phyloP scores from a whole-genome alignment of 2,797 vertebrate species.

The Hyperoplus lanceolatus region DNA sequence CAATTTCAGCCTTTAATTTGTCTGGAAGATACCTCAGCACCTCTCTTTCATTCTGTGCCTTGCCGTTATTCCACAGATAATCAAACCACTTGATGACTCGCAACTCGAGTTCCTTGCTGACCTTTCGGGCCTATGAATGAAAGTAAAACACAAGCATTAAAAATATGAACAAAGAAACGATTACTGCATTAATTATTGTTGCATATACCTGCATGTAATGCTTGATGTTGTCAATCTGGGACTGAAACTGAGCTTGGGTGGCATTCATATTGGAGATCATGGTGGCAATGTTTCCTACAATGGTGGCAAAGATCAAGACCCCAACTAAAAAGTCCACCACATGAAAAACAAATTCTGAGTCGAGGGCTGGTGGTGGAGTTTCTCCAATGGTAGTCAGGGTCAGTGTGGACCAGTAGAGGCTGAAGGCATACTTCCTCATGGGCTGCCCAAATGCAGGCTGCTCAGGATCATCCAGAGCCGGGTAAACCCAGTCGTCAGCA shows the following conservation, averaged over 20 bases:
- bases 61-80: conserved; percentile 97
- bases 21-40: conserved; percentile 95
- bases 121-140: conserved; percentile 88
- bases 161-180: neutral
- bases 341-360: conserved; percentile 96
- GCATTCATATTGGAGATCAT: conserved; percentile 99
- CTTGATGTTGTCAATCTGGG: conserved; percentile 96
- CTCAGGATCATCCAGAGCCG: conserved; percentile 85
- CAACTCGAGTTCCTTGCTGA: conserved; percentile 94
- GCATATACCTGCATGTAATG: conserved; percentile 92
- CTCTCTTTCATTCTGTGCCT: conserved; percentile 93
- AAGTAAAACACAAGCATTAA: conserved; percentile 21
- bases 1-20: conserved; percentile 96
- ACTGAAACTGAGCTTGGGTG: conserved; percentile 94
- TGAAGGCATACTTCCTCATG: conserved; percentile 94
- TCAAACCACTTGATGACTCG: conserved; percentile 98
- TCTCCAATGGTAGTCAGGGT: conserved; percentile 98
- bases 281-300: conserved; percentile 97
- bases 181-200: neutral
- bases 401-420: conserved; percentile 98
- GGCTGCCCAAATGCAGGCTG: conserved; percentile 90
- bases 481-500: conserved; percentile 96
- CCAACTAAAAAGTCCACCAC: conserved; percentile 95
- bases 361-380: conserved; percentile 93
- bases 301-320: conserved; percentile 97